Percentiles rank a stretch among this genome's conserved stretches.
Conservation (phyloP, 1,140 invertebrate genomes). For the Drosophila equinoxialis region DNA sequence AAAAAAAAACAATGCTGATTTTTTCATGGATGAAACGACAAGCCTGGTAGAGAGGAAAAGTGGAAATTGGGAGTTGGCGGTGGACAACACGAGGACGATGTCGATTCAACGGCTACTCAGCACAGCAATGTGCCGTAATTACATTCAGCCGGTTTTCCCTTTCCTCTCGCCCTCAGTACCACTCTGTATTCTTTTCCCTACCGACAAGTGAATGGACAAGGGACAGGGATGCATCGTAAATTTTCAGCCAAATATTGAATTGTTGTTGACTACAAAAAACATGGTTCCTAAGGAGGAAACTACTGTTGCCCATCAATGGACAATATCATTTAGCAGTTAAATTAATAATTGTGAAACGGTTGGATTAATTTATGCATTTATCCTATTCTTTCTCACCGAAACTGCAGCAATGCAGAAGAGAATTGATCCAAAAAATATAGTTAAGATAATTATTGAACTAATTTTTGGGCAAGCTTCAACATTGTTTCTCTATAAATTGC, state of each 20-base stretch:
- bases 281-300: too few species aligned
- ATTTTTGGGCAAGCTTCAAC: too few species aligned
- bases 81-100: neutral
- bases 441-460: too few species aligned
- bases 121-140: conserved; percentile 52
- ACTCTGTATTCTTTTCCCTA: neutral
- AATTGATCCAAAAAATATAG: too few species aligned
- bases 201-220: neutral
- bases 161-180: too few species aligned
- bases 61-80: neutral
- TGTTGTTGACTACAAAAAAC: neutral
- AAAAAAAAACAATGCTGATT: conserved; percentile 39
- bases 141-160: conserved; percentile 15
- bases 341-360: too few species aligned
- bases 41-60: neutral
- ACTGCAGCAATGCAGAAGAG: too few species aligned
- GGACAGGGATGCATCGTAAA: conserved; percentile 21
- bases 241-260: conserved; percentile 68
- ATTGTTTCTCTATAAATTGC: too few species aligned
- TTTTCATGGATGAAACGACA: conserved; percentile 44
- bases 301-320: too few species aligned
- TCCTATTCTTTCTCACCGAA: too few species aligned
- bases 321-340: too few species aligned
- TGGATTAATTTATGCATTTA: too few species aligned
- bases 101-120: conserved; percentile 65